Evolutionary conservation across 2,888 invertebrate genomes (phyloP).

Genomic region (Amblyteles armatorius): DNA sequence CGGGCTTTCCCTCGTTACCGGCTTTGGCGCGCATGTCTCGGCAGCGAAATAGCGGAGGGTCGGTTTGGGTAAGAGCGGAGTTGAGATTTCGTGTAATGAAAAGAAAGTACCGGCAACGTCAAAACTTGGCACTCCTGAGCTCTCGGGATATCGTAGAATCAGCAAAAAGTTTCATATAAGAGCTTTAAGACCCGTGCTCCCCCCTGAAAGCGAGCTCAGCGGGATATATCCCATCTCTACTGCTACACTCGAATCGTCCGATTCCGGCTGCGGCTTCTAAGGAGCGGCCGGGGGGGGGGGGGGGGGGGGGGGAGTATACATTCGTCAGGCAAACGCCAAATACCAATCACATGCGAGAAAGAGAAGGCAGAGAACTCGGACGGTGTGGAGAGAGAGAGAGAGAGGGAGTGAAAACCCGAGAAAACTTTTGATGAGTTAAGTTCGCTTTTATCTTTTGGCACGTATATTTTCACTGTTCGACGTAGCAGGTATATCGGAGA

Average conservation of each 20-base stretch:
- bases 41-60: background rate
- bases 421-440: conserved; percentile 69
- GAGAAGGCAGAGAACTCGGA: conserved; percentile 16
- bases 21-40: conserved; percentile 5
- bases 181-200: conserved; percentile 34
- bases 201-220: conserved; percentile 28
- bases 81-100: conserved; percentile 61
- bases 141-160: conserved; percentile 47
- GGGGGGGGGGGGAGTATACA: conserved; percentile 23
- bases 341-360: conserved; percentile 61
- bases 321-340: conserved; percentile 62
- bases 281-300: background rate
- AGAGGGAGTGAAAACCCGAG: conserved; percentile 28
- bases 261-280: conserved; percentile 36
- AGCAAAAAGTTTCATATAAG: conserved; percentile 63
- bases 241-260: conserved; percentile 56
- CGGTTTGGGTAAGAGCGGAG: background rate
- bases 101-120: conserved; percentile 60
- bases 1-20: conserved; percentile 36
- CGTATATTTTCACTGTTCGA: conserved; percentile 65
- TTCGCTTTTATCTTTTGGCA: conserved; percentile 67
- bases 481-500: conserved; percentile 44
- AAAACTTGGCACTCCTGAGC: conserved; percentile 66
- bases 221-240: conserved; percentile 20
- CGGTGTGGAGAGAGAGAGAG: background rate